A percentile compares a stretch with the other conserved stretches of the same genome.
Conservation (phyloP, 2,888 invertebrate genomes). For the Sminthurinus aureus region DNA sequence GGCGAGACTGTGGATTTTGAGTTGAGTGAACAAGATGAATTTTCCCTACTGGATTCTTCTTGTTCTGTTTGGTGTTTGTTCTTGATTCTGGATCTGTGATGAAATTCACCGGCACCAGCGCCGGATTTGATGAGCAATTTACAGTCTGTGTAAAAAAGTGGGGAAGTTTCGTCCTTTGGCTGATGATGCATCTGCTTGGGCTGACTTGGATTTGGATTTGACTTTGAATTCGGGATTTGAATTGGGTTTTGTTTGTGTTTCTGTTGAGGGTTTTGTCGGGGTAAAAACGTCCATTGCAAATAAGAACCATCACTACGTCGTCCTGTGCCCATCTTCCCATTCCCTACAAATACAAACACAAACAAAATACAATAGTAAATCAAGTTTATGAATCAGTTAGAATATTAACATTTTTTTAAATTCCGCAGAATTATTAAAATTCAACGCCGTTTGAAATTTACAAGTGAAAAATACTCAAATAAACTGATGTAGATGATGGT, state of each 20-base stretch:
- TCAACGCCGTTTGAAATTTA: too few relatives aligned
- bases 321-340: constrained; percentile 9
- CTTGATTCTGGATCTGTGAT: constrained; percentile 6
- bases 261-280: too few relatives aligned
- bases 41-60: too few relatives aligned
- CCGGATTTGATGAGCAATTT: not conserved
- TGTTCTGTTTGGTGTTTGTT: not conserved
- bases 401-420: too few relatives aligned
- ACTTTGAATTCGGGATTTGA: too few relatives aligned
- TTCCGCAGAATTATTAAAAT: too few relatives aligned
- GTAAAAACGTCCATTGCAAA: not conserved
- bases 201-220: too few relatives aligned
- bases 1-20: not conserved
- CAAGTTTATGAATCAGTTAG: too few relatives aligned
- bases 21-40: not conserved
- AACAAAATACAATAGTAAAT: not conserved
- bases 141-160: not conserved
- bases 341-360: not conserved
- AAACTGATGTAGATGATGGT: too few relatives aligned
- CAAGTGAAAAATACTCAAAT: too few relatives aligned
- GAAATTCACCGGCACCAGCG: not conserved
- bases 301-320: constrained; percentile 4
- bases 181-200: not conserved
- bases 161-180: not conserved
- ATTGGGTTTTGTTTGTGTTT: too few relatives aligned